These are phyloP conservation scores for Spilogale gracilis DNA, from an alignment of 2,113 vertebrate species.

Conservation along the genomic window DNA sequence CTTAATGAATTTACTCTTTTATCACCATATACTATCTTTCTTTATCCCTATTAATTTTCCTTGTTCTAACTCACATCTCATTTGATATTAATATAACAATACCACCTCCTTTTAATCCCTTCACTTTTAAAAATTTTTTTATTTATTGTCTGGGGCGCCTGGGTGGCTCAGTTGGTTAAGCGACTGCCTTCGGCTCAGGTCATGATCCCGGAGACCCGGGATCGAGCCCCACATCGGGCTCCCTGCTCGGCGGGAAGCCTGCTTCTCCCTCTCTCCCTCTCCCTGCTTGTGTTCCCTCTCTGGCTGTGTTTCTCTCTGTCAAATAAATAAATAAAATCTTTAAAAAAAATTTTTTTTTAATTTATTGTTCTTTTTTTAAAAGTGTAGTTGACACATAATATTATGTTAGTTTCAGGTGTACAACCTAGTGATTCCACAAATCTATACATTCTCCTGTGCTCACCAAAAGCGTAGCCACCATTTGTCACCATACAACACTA, in stretches of 20 bases:
- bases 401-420: background rate
- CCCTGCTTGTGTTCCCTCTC: too few relatives aligned
- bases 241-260: too few relatives aligned
- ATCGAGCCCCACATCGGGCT: too few relatives aligned
- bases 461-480: background rate
- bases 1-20: background rate
- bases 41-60: background rate
- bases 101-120: background rate
- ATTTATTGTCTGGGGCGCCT: too few relatives aligned
- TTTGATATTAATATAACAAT: background rate
- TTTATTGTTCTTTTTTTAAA: background rate
- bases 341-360: background rate
- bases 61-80: background rate
- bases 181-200: too few relatives aligned
- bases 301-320: too few relatives aligned
- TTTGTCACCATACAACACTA: background rate
- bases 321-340: too few relatives aligned
- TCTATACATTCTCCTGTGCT: background rate
- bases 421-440: background rate
- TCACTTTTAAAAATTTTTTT: background rate
- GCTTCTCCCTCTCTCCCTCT: too few relatives aligned
- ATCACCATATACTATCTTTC: background rate
- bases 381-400: background rate
- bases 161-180: too few relatives aligned
- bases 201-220: too few relatives aligned